These are phyloP conservation scores for Phaonia tiefii DNA, from an alignment of 2,888 invertebrate genomes.

Conservation along the genomic window DNA sequence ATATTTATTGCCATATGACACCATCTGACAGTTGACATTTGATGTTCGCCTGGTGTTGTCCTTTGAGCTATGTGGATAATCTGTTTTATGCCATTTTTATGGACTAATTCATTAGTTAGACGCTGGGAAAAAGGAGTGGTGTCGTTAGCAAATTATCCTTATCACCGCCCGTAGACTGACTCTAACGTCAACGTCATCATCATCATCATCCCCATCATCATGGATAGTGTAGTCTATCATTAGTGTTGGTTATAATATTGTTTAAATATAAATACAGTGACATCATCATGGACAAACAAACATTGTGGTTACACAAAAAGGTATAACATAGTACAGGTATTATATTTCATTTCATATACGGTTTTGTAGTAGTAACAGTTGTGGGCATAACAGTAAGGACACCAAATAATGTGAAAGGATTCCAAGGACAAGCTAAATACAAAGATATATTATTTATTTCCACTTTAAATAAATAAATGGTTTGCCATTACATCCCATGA, in stretches of 20 bases:
- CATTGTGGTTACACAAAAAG: slow-evolving; percentile 14
- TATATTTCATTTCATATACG: slow-evolving; percentile 34
- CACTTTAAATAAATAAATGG: too few species aligned
- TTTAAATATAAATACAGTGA: slow-evolving; percentile 58
- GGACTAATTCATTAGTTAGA: slow-evolving; percentile 19
- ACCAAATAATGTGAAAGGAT: background rate
- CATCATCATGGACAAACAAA: slow-evolving; percentile 55
- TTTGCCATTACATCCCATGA: too few species aligned
- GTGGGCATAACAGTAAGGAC: background rate
- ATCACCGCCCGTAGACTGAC: background rate
- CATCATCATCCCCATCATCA: slow-evolving; percentile 34
- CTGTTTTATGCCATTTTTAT: slow-evolving; percentile 7
- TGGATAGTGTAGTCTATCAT: slow-evolving; percentile 46
- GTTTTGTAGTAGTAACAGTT: slow-evolving; percentile 44
- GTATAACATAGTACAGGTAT: background rate
- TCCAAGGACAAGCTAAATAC: background rate
- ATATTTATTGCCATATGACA: too few species aligned
- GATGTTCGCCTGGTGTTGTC: slow-evolving; percentile 5
- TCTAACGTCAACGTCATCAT: slow-evolving; percentile 40
- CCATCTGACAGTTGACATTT: background rate
- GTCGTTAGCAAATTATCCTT: slow-evolving; percentile 34
- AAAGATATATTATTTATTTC: too few species aligned
- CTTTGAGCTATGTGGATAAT: background rate
- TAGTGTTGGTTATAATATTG: slow-evolving; percentile 64
- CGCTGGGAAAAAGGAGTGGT: slow-evolving; percentile 17